Conservation (phyloP, 2,113 vertebrate genomes). For the Syngnathus floridae region DNA sequence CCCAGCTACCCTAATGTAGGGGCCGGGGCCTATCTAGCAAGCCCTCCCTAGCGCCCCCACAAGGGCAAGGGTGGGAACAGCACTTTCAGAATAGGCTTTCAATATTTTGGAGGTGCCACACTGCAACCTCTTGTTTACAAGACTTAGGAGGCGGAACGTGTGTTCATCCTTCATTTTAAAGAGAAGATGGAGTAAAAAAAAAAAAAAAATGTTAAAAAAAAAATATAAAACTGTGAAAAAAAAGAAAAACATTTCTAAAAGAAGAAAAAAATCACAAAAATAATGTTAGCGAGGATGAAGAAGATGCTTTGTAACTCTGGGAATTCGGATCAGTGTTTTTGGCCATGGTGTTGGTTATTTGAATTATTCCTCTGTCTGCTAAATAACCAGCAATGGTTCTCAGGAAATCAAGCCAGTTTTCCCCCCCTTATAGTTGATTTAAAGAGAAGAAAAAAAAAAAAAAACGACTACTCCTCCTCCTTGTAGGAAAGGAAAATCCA, state of each 20-base stretch:
- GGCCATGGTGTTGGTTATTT: slow-evolving; percentile 86
- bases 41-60: slow-evolving; percentile 59
- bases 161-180: slow-evolving; percentile 98
- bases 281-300: slow-evolving; percentile 78
- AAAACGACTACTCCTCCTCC: slow-evolving; percentile 69
- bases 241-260: slow-evolving; percentile 29
- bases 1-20: slow-evolving; percentile 62
- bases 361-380: slow-evolving; percentile 88
- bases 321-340: slow-evolving; percentile 97
- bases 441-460: slow-evolving; percentile 21
- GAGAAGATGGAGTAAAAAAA: slow-evolving; percentile 78
- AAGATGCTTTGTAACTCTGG: slow-evolving; percentile 98
- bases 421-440: slow-evolving; percentile 64
- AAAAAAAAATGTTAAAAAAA: slow-evolving; percentile 47
- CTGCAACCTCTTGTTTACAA: slow-evolving; percentile 97
- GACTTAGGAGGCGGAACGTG: slow-evolving; percentile 84
- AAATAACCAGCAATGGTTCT: slow-evolving; percentile 99
- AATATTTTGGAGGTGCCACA: slow-evolving; percentile 87
- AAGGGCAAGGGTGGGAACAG: slow-evolving; percentile 77
- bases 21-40: slow-evolving; percentile 69
- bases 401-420: slow-evolving; percentile 95
- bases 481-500: slow-evolving; percentile 88
- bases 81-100: slow-evolving; percentile 98
- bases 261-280: slow-evolving; percentile 20
- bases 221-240: slow-evolving; percentile 30